Conservation (phyloP, 2,797 vertebrate species). For the Pipistrellus nathusii region DNA sequence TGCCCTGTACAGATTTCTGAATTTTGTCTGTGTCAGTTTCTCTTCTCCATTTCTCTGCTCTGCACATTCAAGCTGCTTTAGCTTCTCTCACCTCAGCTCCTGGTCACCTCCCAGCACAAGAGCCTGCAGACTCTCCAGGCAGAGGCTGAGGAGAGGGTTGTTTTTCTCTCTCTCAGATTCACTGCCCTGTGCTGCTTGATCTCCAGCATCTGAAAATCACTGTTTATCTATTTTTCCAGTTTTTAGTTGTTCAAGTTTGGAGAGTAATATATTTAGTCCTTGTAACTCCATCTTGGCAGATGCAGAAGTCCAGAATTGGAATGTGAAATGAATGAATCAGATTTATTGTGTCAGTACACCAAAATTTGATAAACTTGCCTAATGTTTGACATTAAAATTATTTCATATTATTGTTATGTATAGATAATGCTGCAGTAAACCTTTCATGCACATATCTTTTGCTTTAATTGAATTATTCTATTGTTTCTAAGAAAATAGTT, state of each 20-base stretch:
- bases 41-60: neutral
- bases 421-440: neutral
- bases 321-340: neutral
- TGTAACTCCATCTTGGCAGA: neutral
- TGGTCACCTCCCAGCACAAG: neutral
- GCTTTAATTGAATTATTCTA: slow-evolving; percentile 9
- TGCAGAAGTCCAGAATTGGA: neutral
- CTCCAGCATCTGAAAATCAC: neutral
- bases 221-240: neutral
- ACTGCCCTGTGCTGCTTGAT: neutral
- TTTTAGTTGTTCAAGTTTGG: neutral
- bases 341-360: neutral
- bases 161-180: neutral
- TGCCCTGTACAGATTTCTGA: neutral
- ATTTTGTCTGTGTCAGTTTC: neutral
- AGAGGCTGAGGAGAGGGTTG: neutral
- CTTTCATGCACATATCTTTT: neutral
- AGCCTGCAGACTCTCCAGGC: neutral
- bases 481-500: slow-evolving; percentile 38
- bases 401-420: neutral
- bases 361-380: neutral
- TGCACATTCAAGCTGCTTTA: neutral
- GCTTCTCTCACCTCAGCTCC: neutral
- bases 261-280: neutral
- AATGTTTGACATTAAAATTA: neutral